phyloP scores from a whole-genome alignment of 1,140 invertebrate genomes.

The Drosophila tani region DNA sequence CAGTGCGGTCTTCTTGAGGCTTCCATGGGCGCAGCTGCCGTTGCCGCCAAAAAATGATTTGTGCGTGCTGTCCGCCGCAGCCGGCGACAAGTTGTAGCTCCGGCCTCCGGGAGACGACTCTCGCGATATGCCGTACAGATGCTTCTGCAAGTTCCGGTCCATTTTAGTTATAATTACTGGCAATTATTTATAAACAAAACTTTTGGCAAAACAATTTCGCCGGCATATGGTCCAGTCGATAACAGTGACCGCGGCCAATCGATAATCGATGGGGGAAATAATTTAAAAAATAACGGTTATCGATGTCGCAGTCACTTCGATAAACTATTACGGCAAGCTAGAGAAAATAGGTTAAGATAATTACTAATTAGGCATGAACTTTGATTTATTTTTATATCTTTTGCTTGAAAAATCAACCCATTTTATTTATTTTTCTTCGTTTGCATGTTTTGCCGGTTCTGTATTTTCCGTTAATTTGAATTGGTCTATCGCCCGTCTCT shows the following conservation, averaged over 20 bases:
- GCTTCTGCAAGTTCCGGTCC: slow-evolving; percentile 60
- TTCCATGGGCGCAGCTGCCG: slow-evolving; percentile 27
- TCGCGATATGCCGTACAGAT: slow-evolving; percentile 45
- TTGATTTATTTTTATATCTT: background rate
- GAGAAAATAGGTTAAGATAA: background rate
- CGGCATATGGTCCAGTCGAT: slow-evolving; percentile 41
- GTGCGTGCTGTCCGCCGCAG: slow-evolving; percentile 42
- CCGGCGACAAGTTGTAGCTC: slow-evolving; percentile 37
- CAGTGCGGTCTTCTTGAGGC: slow-evolving; percentile 57
- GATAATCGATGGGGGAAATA: background rate
- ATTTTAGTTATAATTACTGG: slow-evolving; percentile 7
- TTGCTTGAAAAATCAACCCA: background rate
- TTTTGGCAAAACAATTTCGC: slow-evolving; percentile 36
- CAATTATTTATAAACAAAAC: slow-evolving; percentile 36
- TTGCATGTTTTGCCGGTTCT: background rate
- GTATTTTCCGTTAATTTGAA: slow-evolving; percentile 2
- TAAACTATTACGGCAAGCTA: background rate
- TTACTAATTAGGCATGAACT: background rate
- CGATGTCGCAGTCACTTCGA: background rate
- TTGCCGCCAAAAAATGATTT: slow-evolving; percentile 74
- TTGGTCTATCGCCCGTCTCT: background rate
- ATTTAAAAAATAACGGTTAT: background rate
- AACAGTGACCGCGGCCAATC: background rate
- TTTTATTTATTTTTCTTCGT: background rate
- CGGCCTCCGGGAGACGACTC: slow-evolving; percentile 48